These are phyloP conservation scores for Hyla sarda DNA, from an alignment of 2,113 vertebrate species.

Conservation along the genomic window DNA sequence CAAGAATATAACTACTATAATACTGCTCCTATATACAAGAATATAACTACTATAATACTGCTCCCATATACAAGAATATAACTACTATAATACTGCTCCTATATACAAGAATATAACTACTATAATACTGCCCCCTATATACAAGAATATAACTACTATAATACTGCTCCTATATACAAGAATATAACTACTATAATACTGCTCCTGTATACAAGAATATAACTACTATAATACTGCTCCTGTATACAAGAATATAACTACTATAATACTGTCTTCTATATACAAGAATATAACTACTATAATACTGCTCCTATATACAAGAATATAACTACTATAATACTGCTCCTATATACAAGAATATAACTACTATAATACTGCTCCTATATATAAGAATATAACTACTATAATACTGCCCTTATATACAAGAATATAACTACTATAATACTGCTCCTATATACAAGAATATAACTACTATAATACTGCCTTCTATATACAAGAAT, in stretches of 20 bases:
- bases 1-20: too few relatives aligned
- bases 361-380: too few relatives aligned
- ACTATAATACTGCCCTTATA: too few relatives aligned
- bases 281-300: constrained; percentile 2
- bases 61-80: too few relatives aligned
- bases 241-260: background rate
- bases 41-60: too few relatives aligned
- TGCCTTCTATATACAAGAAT: background rate
- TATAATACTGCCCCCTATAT: background rate
- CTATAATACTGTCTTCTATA: constrained; percentile 1
- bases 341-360: background rate
- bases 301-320: background rate
- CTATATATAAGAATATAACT: too few relatives aligned
- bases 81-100: too few relatives aligned
- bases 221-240: background rate
- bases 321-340: background rate
- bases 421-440: too few relatives aligned
- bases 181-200: background rate
- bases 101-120: too few relatives aligned
- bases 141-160: background rate
- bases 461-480: constrained; percentile 14
- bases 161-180: background rate
- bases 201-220: too few relatives aligned
- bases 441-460: too few relatives aligned
- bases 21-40: too few relatives aligned